Base-by-base conservation (phyloP, 2,888 invertebrate species). In the Drosophila neotestacea region DNA sequence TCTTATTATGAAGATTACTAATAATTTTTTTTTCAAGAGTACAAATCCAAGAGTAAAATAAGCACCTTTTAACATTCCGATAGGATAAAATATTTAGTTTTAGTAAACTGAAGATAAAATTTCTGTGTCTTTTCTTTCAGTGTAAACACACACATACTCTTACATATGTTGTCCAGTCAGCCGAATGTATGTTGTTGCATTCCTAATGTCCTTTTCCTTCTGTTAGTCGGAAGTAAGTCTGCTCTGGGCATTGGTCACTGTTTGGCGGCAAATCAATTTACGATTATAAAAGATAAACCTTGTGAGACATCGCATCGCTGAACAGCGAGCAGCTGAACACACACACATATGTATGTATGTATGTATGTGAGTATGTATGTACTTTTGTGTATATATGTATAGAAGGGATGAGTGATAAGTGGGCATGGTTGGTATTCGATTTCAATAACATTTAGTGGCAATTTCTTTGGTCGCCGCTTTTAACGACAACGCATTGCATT, bases 361-460 rank as follows among this genome's bases (percentile, higher is more conserved):
- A 47, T 50, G 28, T 32, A 27, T n/a, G n/a, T n/a, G n/a, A n/a
- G n/a, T n/a, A 22, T 16, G 36, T 13, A 7, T 42, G 50, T 9
- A 41, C 50, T 27, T 0, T 0, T 4, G 6, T 41, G 13, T 6
- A 9, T 16, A 38, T 38, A 6, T 36, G 42, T 50, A 38, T 47
- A 68, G 60, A 65, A 65, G 59, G 51, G 47, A 34, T 47, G 22
- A 65, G 62, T 73, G 67, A 62, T 69, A 71, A 65, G 66, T 54
- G 65, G 70, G 61, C 52, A 66, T 68, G 76, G 58, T 67, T 30
- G 69, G 60, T 73, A 73, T 84, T 85, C 84, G 81, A 78, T 85
- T 85, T 86, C 86, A 83, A 86, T 81, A 86, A 77, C 88, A 86
- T 88, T 88, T 83, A 85, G 81, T 88, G 88, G 73, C 76, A 85